Evolutionary conservation across 2,888 invertebrate species (phyloP).

Genomic region (Itoplectis maculator): DNA sequence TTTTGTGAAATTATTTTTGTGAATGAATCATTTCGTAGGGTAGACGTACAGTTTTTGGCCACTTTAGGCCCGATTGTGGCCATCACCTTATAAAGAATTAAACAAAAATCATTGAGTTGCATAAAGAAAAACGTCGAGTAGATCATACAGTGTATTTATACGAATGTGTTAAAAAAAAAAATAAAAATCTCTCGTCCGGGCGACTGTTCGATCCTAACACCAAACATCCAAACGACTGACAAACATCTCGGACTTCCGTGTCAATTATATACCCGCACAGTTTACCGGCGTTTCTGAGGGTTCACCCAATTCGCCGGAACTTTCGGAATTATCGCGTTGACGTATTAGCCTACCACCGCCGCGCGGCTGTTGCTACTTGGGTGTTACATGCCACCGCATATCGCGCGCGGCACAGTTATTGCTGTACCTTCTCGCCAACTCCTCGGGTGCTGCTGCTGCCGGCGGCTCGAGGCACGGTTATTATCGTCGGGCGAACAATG

Average conservation of each 20-base stretch:
- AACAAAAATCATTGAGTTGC: too few relatives aligned
- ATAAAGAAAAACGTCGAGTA: too few relatives aligned
- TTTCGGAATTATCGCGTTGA: constrained; percentile 45
- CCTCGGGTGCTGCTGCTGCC: too few relatives aligned
- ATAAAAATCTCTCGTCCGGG: too few relatives aligned
- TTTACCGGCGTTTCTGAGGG: background rate
- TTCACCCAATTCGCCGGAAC: constrained; percentile 18
- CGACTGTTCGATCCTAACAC: background rate
- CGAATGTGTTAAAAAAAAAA: too few relatives aligned
- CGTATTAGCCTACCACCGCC: constrained; percentile 23
- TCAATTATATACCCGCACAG: background rate
- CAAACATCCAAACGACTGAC: background rate
- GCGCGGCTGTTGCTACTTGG: background rate
- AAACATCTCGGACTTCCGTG: background rate
- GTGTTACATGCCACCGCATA: constrained; percentile 16
- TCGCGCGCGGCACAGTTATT: constrained; percentile 23
- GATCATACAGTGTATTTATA: too few relatives aligned
- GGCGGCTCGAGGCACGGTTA: constrained; percentile 26
- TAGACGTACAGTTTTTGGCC: too few relatives aligned
- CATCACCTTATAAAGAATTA: too few relatives aligned
- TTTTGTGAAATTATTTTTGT: too few relatives aligned
- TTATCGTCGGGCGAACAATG: constrained; percentile 60
- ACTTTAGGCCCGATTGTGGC: too few relatives aligned
- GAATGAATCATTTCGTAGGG: too few relatives aligned
- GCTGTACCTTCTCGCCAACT: background rate